A percentile compares a stretch with the other conserved stretches of the same genome.
phyloP scores from a whole-genome alignment of 2,888 invertebrate species.

The Xestia c-nigrum region DNA sequence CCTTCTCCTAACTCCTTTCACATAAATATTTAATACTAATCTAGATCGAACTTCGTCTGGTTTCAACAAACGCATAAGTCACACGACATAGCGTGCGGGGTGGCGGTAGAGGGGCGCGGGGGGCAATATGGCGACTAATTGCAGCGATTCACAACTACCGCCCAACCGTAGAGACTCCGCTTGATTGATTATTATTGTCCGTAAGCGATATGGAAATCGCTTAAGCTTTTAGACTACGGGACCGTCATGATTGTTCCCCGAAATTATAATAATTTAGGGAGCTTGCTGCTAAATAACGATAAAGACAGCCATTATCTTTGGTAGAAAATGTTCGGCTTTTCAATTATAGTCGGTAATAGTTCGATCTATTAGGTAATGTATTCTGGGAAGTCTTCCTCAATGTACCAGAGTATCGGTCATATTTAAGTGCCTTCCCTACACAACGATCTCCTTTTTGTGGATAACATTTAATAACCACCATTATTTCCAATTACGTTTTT shows the following conservation, averaged over 20 bases:
- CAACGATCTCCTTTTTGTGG: background rate
- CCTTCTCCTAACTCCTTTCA: constrained; percentile 17
- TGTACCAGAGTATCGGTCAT: constrained; percentile 1
- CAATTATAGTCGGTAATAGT: constrained; percentile 45
- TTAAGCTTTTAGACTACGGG: constrained; percentile 69
- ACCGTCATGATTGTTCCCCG: constrained; percentile 55
- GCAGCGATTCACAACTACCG: constrained; percentile 82
- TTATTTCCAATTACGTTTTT: constrained; percentile 2
- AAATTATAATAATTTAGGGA: constrained; percentile 59
- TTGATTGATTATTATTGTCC: constrained; percentile 82
- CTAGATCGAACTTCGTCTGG: constrained; percentile 60
- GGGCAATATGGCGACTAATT: constrained; percentile 82
- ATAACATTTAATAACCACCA: constrained; percentile 9
- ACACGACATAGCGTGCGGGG: constrained; percentile 54
- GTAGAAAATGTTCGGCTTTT: constrained; percentile 42
- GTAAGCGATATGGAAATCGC: constrained; percentile 74
- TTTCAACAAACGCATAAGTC: constrained; percentile 63
- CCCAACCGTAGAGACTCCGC: constrained; percentile 73
- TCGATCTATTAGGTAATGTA: constrained; percentile 20
- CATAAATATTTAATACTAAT: constrained; percentile 53
- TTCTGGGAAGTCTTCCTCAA: constrained; percentile 2
- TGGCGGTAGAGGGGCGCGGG: constrained; percentile 57
- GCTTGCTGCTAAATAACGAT: constrained; percentile 50
- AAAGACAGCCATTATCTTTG: constrained; percentile 47
- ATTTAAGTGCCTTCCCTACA: background rate